These are phyloP conservation scores for Cyclura pinguis DNA, from an alignment of 2,797 vertebrate species.

Conservation along the genomic window DNA sequence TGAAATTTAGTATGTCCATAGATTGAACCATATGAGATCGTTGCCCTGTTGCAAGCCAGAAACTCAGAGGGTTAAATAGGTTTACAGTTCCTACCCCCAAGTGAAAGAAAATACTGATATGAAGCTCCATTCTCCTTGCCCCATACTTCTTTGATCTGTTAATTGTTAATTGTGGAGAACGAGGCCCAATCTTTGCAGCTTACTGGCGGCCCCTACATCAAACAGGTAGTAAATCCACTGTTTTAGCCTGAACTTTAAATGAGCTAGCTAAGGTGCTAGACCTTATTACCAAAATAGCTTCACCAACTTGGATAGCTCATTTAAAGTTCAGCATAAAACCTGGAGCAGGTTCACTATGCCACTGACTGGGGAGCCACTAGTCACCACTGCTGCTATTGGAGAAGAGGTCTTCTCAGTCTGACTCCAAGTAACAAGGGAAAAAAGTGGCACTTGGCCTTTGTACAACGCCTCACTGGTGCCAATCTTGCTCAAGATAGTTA, in stretches of 20 bases:
- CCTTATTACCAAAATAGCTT: too few relatives aligned
- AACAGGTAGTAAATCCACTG: too few relatives aligned
- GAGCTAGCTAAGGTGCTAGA: too few relatives aligned
- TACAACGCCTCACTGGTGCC: not conserved
- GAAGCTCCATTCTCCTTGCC: not conserved
- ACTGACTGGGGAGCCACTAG: too few relatives aligned
- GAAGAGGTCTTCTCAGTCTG: too few relatives aligned
- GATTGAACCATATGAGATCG: not conserved
- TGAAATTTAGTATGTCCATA: not conserved
- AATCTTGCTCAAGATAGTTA: not conserved
- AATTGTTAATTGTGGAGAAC: not conserved
- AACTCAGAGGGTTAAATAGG: not conserved
- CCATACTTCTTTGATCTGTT: not conserved
- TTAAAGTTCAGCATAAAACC: too few relatives aligned
- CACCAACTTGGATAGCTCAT: too few relatives aligned
- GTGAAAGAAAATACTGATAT: not conserved
- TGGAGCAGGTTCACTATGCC: too few relatives aligned
- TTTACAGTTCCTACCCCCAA: not conserved
- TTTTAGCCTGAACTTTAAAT: too few relatives aligned
- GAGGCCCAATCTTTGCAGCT: not conserved
- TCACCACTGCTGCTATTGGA: too few relatives aligned
- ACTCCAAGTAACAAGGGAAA: not conserved
- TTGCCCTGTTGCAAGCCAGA: not conserved
- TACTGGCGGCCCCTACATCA: too few relatives aligned
- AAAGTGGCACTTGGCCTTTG: not conserved